Conservation (phyloP, 2,113 vertebrate genomes). For the Condylura cristata region DNA sequence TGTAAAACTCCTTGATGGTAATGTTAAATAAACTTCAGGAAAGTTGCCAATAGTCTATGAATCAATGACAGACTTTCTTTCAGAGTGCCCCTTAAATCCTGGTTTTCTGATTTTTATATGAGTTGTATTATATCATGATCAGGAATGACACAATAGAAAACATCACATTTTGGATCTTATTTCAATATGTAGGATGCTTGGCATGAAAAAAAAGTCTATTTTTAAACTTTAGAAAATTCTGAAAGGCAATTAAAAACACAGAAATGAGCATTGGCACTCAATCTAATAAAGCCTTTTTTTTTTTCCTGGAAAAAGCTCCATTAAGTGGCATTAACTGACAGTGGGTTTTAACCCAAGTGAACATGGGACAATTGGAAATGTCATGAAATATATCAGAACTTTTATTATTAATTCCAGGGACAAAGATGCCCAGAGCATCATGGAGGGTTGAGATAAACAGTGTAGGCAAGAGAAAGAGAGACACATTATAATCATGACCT, state of each 20-base stretch:
- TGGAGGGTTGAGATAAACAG: not conserved
- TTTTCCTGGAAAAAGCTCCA: not conserved
- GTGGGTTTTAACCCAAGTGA: not conserved
- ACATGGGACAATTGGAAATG: not conserved
- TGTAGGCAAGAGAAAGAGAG: not conserved
- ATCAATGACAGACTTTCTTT: not conserved
- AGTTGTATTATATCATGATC: not conserved
- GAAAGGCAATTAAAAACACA: slow-evolving; percentile 16
- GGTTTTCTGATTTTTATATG: slow-evolving; percentile 19
- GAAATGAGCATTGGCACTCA: not conserved
- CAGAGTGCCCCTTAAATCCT: not conserved
- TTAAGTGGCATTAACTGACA: not conserved
- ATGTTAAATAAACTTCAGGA: slow-evolving; percentile 34
- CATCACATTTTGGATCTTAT: not conserved
- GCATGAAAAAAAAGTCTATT: not conserved
- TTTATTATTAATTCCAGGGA: not conserved
- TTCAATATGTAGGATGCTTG: not conserved
- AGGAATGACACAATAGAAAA: not conserved
- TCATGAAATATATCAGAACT: not conserved
- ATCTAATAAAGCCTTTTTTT: slow-evolving; percentile 15
- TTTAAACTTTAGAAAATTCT: not conserved
- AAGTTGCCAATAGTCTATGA: not conserved
- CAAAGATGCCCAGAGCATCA: not conserved
- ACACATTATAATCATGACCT: not conserved
- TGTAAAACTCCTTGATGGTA: not conserved